Evolutionary conservation across 2,888 invertebrate genomes (phyloP), one percentile per base, ranked within the genome.

Genomic region (Syrphus vitripennis): DNA sequence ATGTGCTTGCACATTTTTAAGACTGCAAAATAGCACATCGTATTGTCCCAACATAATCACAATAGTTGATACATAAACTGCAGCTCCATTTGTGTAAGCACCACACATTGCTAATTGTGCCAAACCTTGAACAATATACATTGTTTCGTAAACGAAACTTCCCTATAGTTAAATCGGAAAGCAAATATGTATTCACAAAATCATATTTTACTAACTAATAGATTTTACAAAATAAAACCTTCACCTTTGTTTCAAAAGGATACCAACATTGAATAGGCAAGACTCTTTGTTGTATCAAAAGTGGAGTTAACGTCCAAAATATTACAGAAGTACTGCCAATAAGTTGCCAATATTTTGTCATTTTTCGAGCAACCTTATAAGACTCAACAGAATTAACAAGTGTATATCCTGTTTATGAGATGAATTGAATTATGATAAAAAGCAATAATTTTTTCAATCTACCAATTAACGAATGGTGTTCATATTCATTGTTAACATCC

Each of bases 1-100:
- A 75, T 91, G 89, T 37, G 88, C 88, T 40, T 90, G 88, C 42
- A 92, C 61, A 83, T 92, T 92, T 88, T 92, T 92, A 3, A 92
- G 89, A 74, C 92, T 91, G 53, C 92, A 91, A 82, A 89, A 92
- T 21, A 92, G 89, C 21, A 92, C 89, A 87, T 92, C 91, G 31
- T 89, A 91, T 70, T 92, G 91, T 0, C 89, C 90, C 65, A 91
- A 83, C 45, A 91, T 87, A 34, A 90, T 72, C 1, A 90, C 76
- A 7, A 88, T 86, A 5, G 91, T 19, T 0, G 89, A 88, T 4
- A 90, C 63, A 93, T 94, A 91, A 16, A 91, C 72, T 0, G 88
- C 88, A 37, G 92, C 91, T 4, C 89, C 89, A 48, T 74, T 90
- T 26, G 79, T 80, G 42, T 89, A 91, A 5, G 83, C 77, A 19